Base-by-base conservation (phyloP, 1,140 invertebrate species). In the Meloidogyne exigua region DNA sequence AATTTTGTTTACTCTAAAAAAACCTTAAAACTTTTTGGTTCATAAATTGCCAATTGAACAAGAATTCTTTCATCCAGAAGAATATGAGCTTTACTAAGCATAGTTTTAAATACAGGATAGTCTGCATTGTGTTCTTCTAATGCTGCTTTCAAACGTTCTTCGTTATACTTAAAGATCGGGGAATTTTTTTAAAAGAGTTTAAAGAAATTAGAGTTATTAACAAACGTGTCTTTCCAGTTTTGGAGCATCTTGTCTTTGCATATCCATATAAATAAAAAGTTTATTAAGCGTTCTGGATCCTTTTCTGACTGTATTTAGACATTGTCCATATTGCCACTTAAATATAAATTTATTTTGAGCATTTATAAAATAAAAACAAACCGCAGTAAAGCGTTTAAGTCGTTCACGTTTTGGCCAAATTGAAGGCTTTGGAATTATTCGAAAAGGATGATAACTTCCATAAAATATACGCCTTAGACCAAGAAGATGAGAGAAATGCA, bases 241-340 rank as follows among this genome's bases (percentile, higher is more conserved):
- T n/a, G 26, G 25, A 28, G 77, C 83, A 73, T 85, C 84, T 57
- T 78, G 9, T 49, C 83, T 42, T 42, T 85, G 83, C 84, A 85
- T 85, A 57, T 78, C 72, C 75, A 83, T 79, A 73, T 85, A 85
- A 39, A 68, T 23, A 57, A 85, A 81, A 39, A 84, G 65, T 68
- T 85, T 87, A 66, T 84, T 76, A 23, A 83, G 73, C 57, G 79
- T 79, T 32, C 75, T 39, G 32, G 75, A 77, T 13, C 77, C 83
- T 49, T 68, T 63, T 67, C 74, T 79, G 1, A 85, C 79, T 23
- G 78, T 86, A 25, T 66, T 42, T 28, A 79, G 21, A 25, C 78
- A 66, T 23, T 79, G 74, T 68, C 67, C 85, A 66, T 84, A 85
- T 84, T 86, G 85, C 84, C 84, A 85, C 84, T 85, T 68, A 75